Evolutionary conservation across 2,888 invertebrate genomes (phyloP), one percentile per base, ranked within the genome.

Genomic region (Ophioninae sp.): DNA sequence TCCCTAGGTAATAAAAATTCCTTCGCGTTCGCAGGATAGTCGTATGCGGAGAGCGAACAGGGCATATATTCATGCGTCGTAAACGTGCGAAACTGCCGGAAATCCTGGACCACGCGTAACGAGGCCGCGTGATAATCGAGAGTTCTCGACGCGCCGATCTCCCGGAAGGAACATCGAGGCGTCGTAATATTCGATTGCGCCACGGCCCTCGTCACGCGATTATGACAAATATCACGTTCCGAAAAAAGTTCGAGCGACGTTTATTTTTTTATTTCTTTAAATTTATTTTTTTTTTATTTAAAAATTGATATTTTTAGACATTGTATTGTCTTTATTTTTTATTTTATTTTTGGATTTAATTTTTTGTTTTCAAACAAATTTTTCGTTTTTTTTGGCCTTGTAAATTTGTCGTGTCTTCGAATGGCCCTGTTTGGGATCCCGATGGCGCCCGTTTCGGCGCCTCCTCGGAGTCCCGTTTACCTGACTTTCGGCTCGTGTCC

Each of bases 1-100:
- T 73, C 65, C 67, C 44, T 64, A 58, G 71, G 76, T 69, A 83
- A 63, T 73, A 73, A 83, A 80, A 80, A 82, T 82, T 82, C 82
- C 67, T 77, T 20, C 51, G 67, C 56, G 67, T 73, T 56, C 73
- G 17, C 72, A 69, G 71, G 76, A 78, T 69, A 51, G 56, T 51
- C 37, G 30, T 71, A 71, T 23, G 30, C 17, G 37, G 23, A 23
- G 22, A 56, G 30, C 22, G 30, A 51, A 51, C 17, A 17, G 51
- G n/a, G 59, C 44, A 71, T 71, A 58, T 65, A 39, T 51, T 51
- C 58, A 17, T 72, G 13, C 17, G 39, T n/a, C 10, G 39, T n/a
- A 61, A 13, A 64, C 30, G 65, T 39, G n/a, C 22, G 63, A 63
- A 78, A 39, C 76, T 76, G 63, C 76, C 76, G 76, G 72, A 79